These are phyloP conservation scores for Cavia aperea DNA, from an alignment of 2,113 vertebrate species.

Conservation along the genomic window DNA sequence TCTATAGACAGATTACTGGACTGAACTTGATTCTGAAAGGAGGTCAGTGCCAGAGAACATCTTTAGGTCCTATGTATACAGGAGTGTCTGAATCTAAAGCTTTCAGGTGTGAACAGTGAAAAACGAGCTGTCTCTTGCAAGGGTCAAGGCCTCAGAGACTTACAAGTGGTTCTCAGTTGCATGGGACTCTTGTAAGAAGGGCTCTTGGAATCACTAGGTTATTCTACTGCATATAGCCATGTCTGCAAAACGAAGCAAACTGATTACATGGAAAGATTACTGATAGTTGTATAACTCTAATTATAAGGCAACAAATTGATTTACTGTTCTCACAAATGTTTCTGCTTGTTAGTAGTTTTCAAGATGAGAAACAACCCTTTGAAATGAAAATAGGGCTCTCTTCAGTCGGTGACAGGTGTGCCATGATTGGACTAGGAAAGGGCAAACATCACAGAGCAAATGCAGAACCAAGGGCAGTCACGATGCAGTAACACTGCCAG, in stretches of 20 bases:
- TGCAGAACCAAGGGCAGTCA: not conserved
- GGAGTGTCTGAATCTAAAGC: not conserved
- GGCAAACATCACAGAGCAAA: not conserved
- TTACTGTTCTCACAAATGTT: not conserved
- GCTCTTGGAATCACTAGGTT: not conserved
- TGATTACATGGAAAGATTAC: not conserved
- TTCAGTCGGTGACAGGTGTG: not conserved
- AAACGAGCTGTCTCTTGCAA: not conserved
- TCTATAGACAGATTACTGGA: not conserved
- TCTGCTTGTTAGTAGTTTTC: constrained; percentile 22
- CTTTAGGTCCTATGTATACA: not conserved
- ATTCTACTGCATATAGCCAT: not conserved
- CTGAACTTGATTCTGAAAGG: not conserved
- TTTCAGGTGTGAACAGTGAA: not conserved
- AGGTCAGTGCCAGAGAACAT: not conserved
- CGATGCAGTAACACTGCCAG: not conserved
- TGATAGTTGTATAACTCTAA: not conserved
- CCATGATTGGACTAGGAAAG: not conserved
- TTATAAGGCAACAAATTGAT: constrained; percentile 4
- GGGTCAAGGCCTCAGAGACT: not conserved
- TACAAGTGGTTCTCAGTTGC: rapidly evolving
- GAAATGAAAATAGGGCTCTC: not conserved
- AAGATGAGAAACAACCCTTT: constrained; percentile 21
- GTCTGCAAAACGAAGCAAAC: not conserved
- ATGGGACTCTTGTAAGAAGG: not conserved